Conservation (phyloP, 1,140 invertebrate species). For the Aphidius ervi region DNA sequence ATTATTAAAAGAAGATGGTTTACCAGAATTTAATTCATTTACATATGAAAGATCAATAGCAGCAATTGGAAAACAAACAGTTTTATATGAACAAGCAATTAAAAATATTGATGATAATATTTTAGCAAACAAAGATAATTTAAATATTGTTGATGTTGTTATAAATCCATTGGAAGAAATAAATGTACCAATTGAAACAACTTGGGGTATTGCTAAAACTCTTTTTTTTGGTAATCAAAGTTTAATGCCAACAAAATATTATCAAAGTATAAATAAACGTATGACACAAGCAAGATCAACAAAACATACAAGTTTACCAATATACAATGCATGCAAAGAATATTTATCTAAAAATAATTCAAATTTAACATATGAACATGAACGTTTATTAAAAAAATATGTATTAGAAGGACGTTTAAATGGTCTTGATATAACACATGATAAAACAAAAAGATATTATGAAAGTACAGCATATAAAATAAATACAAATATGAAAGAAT, state of each 20-base stretch:
- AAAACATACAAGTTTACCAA: constrained; percentile 64
- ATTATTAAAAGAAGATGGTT: constrained; percentile 66
- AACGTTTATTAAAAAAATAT: constrained; percentile 72
- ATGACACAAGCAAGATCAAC: constrained; percentile 61
- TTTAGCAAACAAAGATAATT: constrained; percentile 33
- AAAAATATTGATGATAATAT: constrained; percentile 58
- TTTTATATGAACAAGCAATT: constrained; percentile 78
- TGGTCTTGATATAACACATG: constrained; percentile 61
- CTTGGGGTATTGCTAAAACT: constrained; percentile 82
- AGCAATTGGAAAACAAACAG: constrained; percentile 73
- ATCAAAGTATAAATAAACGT: constrained; percentile 69
- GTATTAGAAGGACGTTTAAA: constrained; percentile 76
- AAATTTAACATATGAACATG: constrained; percentile 64
- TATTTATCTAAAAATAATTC: constrained; percentile 53
- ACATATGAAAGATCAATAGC: constrained; percentile 79
- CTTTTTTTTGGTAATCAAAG: constrained; percentile 76
- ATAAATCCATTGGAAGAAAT: constrained; percentile 73
- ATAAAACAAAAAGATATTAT: constrained; percentile 40
- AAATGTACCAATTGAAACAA: constrained; percentile 68
- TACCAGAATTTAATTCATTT: constrained; percentile 76
- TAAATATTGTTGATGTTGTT: constrained; percentile 69
- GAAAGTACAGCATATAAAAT: constrained; percentile 47
- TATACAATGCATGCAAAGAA: constrained; percentile 67
- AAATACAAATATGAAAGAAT: constrained; percentile 55
- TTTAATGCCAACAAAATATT: constrained; percentile 73